These are phyloP conservation scores for Turdus rufiventris DNA, from an alignment of 2,113 vertebrate species.

Conservation along the genomic window DNA sequence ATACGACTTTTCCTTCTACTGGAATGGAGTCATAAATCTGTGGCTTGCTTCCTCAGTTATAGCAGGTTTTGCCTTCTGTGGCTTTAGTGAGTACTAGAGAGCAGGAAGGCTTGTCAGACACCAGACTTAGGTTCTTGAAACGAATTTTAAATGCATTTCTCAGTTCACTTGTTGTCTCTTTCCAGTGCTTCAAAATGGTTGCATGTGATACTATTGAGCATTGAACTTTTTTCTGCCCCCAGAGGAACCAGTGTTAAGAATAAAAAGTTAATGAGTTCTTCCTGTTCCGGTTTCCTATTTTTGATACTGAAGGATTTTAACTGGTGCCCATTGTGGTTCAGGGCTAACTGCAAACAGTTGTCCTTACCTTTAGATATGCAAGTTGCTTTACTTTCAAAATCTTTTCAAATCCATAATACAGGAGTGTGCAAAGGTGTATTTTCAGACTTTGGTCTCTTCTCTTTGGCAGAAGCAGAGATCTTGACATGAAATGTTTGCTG, in stretches of 20 bases:
- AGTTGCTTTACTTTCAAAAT: background rate
- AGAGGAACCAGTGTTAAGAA: background rate
- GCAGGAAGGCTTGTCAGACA: background rate
- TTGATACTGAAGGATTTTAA: background rate
- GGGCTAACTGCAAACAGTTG: background rate
- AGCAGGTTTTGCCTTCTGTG: background rate
- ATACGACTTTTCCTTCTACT: fast-evolving
- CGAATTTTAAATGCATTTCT: background rate
- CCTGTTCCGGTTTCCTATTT: background rate
- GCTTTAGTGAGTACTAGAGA: background rate
- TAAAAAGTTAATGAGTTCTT: background rate
- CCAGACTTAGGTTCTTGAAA: background rate
- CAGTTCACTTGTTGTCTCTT: background rate
- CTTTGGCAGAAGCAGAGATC: background rate
- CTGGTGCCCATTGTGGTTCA: background rate
- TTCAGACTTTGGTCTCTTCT: background rate
- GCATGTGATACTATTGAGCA: background rate
- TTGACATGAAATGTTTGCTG: background rate
- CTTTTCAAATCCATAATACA: fast-evolving
- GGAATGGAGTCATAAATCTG: background rate
- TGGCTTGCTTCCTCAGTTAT: background rate
- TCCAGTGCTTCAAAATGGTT: background rate
- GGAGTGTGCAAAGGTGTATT: background rate
- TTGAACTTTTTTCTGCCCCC: background rate
- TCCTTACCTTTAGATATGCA: background rate